Conservation (phyloP, 2,888 invertebrate genomes). For the Chirona hameri region DNA sequence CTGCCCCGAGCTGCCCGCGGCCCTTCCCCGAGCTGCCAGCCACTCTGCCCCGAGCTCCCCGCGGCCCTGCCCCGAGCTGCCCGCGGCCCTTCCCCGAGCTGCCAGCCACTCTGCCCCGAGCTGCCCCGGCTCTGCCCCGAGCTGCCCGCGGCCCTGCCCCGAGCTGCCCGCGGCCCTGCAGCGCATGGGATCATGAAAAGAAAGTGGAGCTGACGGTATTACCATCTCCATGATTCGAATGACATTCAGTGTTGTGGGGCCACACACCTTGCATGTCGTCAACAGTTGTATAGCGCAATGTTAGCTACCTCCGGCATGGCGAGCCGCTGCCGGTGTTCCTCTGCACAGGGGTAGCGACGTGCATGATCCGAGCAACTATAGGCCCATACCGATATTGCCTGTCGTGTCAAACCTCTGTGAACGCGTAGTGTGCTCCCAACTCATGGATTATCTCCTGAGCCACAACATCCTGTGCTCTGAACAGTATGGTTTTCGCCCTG, state of each 20-base stretch:
- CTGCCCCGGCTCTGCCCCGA: neutral
- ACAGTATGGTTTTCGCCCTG: no score
- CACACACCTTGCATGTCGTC: neutral
- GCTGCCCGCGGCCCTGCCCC: neutral
- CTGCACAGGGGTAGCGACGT: neutral
- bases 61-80: neutral
- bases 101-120: neutral
- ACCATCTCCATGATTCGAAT: neutral
- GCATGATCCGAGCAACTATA: neutral
- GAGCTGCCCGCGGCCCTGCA: neutral
- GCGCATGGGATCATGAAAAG: neutral
- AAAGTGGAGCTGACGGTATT: neutral
- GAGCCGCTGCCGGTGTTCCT: neutral
- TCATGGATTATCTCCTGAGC: no score
- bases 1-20: neutral
- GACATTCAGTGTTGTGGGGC: neutral
- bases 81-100: neutral
- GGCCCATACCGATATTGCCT: neutral
- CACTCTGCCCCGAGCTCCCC: neutral
- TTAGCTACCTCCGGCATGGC: neutral
- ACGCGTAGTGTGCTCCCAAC: neutral
- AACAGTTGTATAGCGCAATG: neutral
- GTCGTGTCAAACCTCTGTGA: neutral
- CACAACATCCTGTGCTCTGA: no score
- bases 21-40: neutral